Evolutionary conservation across 2,888 invertebrate genomes (phyloP).

Genomic region (Hymenopus coronatus): DNA sequence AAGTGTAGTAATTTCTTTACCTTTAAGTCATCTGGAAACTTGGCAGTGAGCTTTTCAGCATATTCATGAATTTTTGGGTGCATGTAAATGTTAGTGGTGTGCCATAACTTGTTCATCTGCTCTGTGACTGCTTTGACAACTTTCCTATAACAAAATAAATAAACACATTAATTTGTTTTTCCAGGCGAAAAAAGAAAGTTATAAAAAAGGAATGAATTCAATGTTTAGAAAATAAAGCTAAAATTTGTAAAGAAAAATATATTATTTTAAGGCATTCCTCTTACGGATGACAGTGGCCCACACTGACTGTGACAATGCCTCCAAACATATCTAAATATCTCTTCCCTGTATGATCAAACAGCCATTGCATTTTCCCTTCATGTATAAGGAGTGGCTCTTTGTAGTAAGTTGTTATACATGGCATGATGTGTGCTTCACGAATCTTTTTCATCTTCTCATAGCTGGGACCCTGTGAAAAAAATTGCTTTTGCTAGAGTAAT

Average conservation of each 20-base stretch:
- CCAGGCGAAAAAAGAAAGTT: no score
- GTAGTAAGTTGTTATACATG: conserved; percentile 71
- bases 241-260: no score
- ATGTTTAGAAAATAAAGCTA: no score
- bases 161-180: no score
- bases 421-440: conserved; percentile 63
- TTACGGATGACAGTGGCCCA: conserved; percentile 98
- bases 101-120: conserved; percentile 83
- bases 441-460: conserved; percentile 58
- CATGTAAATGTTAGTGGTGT: conserved; percentile 88
- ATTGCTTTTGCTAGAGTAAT: background rate
- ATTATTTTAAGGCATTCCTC: conserved; percentile 43
- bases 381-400: conserved; percentile 79
- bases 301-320: conserved; percentile 95
- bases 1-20: conserved; percentile 46
- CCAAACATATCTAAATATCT: conserved; percentile 94
- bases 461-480: conserved; percentile 53
- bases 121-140: conserved; percentile 73
- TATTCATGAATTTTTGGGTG: conserved; percentile 91
- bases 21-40: conserved; percentile 82
- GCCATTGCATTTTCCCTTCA: conserved; percentile 88
- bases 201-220: no score
- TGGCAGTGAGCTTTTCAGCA: conserved; percentile 73
- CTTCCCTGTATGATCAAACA: conserved; percentile 81
- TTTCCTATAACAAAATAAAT: conserved; percentile 60